Base-by-base conservation (phyloP, 2,888 invertebrate genomes). In the Orthosia incerta region DNA sequence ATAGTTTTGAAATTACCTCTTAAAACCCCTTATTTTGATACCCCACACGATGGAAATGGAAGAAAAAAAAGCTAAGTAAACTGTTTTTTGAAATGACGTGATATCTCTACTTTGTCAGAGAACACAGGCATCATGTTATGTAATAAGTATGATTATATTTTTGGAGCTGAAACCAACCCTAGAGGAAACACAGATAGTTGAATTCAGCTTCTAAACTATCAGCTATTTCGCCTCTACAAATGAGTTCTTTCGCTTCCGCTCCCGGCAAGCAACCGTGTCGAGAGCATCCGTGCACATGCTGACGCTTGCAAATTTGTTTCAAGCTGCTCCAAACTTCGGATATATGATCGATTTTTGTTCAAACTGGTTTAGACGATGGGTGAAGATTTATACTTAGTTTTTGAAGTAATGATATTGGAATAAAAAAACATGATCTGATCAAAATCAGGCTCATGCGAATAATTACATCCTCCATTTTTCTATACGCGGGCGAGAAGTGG, bases 251-350 rank as follows among this genome's bases (percentile, higher is more conserved):
- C 51, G 62, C 53, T 70, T 82, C 66, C 74, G 69, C 26, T 61
- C 46, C 56, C 18, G 53, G 51, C 70, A 57, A 70, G 73, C 16
- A 71, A 65, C 74, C 70, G 70, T 82, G 79, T 82, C 74, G 63
- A 55, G 60, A 67, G 67, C 70, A 70, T 70, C 57, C 60, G 82
- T 55, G 70, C 80, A 80, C 70, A 71, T 74, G 82, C 82, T 82
- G 67, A 70, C 79, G 70, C 57, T 70, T 60, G 70, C 66, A 78
- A 82, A 82, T 80, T 80, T 80, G 80, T 80, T 80, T 70, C 65
- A 53, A 45, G 60, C 56, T n/a, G 23, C 39, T 67, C 12, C 46
- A 65, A 76, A 80, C 63, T 82, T 80, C 16, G 16, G 48, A 45
- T 63, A 20, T 26, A 23, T 67, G 59, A 78, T 82, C 78, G 80